A percentile compares a stretch with the other conserved stretches of the same genome.
Conservation (phyloP, 2,888 invertebrate species). For the Oconnorella tubifera region DNA sequence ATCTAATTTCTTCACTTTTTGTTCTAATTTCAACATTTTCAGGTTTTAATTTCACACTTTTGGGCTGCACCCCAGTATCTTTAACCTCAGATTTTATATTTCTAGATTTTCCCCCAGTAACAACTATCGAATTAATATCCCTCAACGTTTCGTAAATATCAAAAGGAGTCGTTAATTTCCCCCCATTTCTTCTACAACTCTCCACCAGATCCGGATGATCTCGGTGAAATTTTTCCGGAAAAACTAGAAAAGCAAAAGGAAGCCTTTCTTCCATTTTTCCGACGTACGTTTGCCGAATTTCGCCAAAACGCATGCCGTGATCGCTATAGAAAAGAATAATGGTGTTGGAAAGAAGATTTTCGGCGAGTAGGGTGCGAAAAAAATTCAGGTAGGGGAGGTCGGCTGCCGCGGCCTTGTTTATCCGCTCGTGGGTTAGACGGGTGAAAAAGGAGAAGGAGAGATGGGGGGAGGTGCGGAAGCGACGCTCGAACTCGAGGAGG, state of each 20-base stretch:
- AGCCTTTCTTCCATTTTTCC: conserved; percentile 76
- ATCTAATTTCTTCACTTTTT: too few relatives aligned
- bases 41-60: too few relatives aligned
- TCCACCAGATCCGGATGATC: conserved; percentile 59
- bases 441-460: conserved; percentile 83
- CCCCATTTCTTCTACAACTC: conserved; percentile 67
- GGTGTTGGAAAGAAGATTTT: conserved; percentile 43
- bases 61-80: too few relatives aligned
- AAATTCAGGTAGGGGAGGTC: conserved; percentile 67
- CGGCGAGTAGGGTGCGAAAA: conserved; percentile 58
- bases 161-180: conserved; percentile 74
- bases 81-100: too few relatives aligned
- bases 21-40: too few relatives aligned
- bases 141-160: conserved; percentile 76
- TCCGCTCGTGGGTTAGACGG: conserved; percentile 77
- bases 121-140: conserved; percentile 74
- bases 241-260: conserved; percentile 71
- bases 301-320: conserved; percentile 84
- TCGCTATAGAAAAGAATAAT: conserved; percentile 67
- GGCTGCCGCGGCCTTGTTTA: conserved; percentile 73
- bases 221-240: conserved; percentile 70
- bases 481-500: conserved; percentile 59
- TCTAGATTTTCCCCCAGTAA: too few relatives aligned
- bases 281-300: conserved; percentile 76
- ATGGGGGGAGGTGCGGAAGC: conserved; percentile 63